Conservation (phyloP, 2,888 invertebrate genomes). For the Petrolisthes manimaculis region DNA sequence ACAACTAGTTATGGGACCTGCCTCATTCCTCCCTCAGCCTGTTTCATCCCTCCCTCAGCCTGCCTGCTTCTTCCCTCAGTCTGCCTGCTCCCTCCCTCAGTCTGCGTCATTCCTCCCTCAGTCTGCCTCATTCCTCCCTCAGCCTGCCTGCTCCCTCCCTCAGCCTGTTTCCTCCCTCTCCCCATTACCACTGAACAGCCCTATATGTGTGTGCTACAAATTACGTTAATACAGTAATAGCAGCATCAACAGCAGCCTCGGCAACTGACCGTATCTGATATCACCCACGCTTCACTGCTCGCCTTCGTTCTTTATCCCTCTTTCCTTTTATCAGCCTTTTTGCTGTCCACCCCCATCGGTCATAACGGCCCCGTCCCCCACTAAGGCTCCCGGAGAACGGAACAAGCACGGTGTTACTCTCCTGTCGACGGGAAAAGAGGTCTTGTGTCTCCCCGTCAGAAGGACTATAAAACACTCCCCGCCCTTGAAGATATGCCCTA, state of each 20-base stretch:
- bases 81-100: neutral
- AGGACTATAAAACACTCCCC: neutral
- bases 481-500: neutral
- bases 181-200: neutral
- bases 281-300: neutral
- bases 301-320: conserved; percentile 11
- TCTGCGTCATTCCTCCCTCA: neutral
- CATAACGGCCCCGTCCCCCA: conserved; percentile 39
- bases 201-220: conserved; percentile 34
- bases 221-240: conserved; percentile 12
- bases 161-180: neutral
- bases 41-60: neutral
- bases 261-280: conserved; percentile 33
- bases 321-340: conserved; percentile 44
- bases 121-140: neutral
- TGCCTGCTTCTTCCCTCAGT: neutral
- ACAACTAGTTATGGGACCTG: too few relatives aligned
- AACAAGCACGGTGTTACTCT: neutral
- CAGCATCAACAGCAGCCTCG: neutral
- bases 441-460: neutral
- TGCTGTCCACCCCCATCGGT: conserved; percentile 45
- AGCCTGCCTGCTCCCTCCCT: neutral
- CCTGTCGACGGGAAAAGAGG: neutral
- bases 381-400: conserved; percentile 19
- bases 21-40: neutral